phyloP scores from a whole-genome alignment of 2,888 invertebrate genomes.

The Plebejus anna region DNA sequence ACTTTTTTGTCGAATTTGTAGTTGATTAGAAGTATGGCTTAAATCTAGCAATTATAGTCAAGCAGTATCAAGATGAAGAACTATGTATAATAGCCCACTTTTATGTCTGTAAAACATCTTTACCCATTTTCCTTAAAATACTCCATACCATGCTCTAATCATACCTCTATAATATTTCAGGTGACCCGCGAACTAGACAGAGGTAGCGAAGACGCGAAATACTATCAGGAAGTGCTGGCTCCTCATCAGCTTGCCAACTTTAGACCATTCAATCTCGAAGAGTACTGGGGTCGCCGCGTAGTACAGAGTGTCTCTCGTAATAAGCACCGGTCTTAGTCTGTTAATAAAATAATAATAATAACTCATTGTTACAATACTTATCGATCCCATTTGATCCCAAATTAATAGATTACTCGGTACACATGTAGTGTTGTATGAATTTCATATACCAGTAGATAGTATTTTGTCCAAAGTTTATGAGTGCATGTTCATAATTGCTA shows the following conservation, averaged over 20 bases:
- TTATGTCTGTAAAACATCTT: too few relatives aligned
- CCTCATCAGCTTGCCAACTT: constrained; percentile 83
- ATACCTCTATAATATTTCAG: constrained; percentile 48
- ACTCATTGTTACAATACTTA: constrained; percentile 42
- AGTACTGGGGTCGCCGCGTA: constrained; percentile 86
- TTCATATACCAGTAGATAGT: not conserved
- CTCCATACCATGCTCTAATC: constrained; percentile 20
- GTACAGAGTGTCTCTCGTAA: constrained; percentile 83
- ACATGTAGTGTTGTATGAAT: constrained; percentile 16
- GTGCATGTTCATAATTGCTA: not conserved
- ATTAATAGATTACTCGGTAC: constrained; percentile 14
- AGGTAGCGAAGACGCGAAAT: constrained; percentile 76
- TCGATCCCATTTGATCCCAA: not conserved
- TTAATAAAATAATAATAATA: constrained; percentile 37
- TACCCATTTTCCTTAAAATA: too few relatives aligned
- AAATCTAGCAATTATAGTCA: too few relatives aligned
- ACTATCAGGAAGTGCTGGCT: constrained; percentile 83
- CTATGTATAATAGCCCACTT: too few relatives aligned
- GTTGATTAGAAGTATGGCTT: too few relatives aligned
- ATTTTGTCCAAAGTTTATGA: not conserved
- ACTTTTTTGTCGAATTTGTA: not conserved
- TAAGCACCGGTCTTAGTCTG: constrained; percentile 71
- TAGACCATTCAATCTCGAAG: constrained; percentile 88
- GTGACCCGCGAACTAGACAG: constrained; percentile 80
- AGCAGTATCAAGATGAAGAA: too few relatives aligned